Evolutionary conservation across 2,888 invertebrate species (phyloP).

Genomic region (Yponomeuta sedellus): DNA sequence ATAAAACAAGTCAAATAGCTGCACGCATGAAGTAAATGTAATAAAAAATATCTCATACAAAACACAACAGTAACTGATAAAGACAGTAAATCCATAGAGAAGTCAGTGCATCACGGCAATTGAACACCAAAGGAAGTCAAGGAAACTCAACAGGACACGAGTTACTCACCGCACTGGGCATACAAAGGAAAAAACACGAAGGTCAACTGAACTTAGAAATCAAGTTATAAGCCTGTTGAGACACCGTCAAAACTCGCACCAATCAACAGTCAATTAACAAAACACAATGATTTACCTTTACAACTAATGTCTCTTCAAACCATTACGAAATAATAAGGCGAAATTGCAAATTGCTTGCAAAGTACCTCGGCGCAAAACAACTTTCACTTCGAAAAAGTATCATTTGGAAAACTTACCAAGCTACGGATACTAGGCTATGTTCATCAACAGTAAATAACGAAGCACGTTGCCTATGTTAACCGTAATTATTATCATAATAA

Average conservation of each 20-base stretch:
- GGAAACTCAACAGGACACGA: constrained; percentile 1
- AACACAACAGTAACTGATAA: too few species aligned
- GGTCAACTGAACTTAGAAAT: neutral
- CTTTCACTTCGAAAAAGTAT: constrained; percentile 47
- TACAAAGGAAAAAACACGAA: neutral
- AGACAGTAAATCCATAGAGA: neutral
- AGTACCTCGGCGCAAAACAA: constrained; percentile 28
- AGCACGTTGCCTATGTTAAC: constrained; percentile 34
- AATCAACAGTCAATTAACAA: neutral
- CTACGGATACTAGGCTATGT: constrained; percentile 32
- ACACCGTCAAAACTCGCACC: neutral
- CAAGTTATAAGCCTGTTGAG: neutral
- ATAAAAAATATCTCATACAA: too few species aligned
- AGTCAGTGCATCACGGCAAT: neutral
- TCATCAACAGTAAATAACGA: constrained; percentile 41
- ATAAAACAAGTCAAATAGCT: too few species aligned
- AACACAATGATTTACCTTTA: neutral
- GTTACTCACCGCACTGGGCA: neutral
- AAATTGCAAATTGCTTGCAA: neutral
- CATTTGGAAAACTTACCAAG: constrained; percentile 41
- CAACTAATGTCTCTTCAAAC: neutral
- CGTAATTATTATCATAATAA: constrained; percentile 7
- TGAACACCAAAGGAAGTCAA: neutral
- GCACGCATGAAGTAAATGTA: too few species aligned
- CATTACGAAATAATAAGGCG: neutral